Conservation (phyloP, 2,888 invertebrate genomes). For the Calameuta filiformis region DNA sequence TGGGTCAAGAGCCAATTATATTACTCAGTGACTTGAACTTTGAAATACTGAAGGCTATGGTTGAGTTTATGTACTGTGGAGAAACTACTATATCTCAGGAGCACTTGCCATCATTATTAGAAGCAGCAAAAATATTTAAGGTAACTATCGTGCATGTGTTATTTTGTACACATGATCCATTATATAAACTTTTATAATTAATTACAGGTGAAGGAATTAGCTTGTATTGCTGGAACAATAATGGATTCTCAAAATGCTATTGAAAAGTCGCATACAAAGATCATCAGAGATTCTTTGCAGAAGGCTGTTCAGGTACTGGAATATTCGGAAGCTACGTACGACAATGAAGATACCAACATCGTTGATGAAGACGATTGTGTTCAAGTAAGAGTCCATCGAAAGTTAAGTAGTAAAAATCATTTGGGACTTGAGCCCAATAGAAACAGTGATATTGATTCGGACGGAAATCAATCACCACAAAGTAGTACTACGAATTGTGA, state of each 20-base stretch:
- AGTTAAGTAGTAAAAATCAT: conserved; percentile 15
- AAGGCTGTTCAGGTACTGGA: conserved; percentile 18
- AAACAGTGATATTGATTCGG: conserved; percentile 28
- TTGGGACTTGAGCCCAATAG: conserved; percentile 24
- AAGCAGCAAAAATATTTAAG: conserved; percentile 78
- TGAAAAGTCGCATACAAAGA: conserved; percentile 8
- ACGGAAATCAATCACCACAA: conserved; percentile 14
- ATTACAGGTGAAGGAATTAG: conserved; percentile 55
- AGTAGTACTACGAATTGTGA: conserved; percentile 13
- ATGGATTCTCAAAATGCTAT: conserved; percentile 34
- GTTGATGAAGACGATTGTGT: background rate
- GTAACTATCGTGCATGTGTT: conserved; percentile 56
- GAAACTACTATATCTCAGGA: conserved; percentile 78
- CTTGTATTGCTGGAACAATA: conserved; percentile 51
- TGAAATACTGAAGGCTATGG: conserved; percentile 76
- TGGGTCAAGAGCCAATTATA: conserved; percentile 67
- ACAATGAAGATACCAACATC: conserved; percentile 4
- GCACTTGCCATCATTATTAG: conserved; percentile 75
- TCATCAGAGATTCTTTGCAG: conserved; percentile 23
- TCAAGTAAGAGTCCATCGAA: background rate
- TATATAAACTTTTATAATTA: conserved; percentile 16
- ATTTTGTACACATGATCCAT: background rate
- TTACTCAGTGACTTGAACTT: conserved; percentile 76
- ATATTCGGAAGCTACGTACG: conserved; percentile 15
- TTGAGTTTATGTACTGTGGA: conserved; percentile 83